Evolutionary conservation across 2,888 invertebrate genomes (phyloP).

Genomic region (Tetragonula carbonaria): DNA sequence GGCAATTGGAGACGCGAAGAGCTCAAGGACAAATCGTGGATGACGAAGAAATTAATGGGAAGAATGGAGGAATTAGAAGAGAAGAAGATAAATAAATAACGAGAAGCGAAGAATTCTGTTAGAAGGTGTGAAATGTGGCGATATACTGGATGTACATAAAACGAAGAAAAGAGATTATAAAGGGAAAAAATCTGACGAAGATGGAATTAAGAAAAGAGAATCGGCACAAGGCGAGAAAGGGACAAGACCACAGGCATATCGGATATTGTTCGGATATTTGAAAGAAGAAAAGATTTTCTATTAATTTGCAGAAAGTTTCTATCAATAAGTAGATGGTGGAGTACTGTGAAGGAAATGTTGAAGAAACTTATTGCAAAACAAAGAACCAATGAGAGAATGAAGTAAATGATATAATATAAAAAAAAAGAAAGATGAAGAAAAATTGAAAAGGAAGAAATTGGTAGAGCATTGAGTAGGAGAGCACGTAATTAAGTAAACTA

Average conservation of each 20-base stretch:
- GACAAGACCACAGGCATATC: too few relatives aligned
- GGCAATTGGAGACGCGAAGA: background rate
- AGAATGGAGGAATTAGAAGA: background rate
- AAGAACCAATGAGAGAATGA: too few relatives aligned
- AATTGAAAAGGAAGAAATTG: too few relatives aligned
- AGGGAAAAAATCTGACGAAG: background rate
- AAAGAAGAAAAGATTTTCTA: background rate
- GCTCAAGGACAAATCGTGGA: constrained; percentile 14
- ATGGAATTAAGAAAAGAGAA: background rate
- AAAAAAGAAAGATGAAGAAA: too few relatives aligned
- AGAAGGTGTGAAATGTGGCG: too few relatives aligned
- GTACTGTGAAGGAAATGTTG: too few relatives aligned
- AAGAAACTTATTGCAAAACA: too few relatives aligned
- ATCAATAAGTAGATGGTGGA: too few relatives aligned
- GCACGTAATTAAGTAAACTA: too few relatives aligned
- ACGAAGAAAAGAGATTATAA: too few relatives aligned
- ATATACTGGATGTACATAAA: background rate
- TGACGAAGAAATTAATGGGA: background rate
- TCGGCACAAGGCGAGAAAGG: background rate
- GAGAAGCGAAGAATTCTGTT: background rate
- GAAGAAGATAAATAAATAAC: background rate
- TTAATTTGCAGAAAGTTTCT: too few relatives aligned
- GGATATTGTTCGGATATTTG: background rate
- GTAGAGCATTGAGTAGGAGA: background rate
- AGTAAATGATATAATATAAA: too few relatives aligned